Percentiles rank a stretch among this genome's conserved stretches.
These are phyloP conservation scores for Percina caprodes DNA, from an alignment of 2,113 vertebrate genomes.

Conservation along the genomic window DNA sequence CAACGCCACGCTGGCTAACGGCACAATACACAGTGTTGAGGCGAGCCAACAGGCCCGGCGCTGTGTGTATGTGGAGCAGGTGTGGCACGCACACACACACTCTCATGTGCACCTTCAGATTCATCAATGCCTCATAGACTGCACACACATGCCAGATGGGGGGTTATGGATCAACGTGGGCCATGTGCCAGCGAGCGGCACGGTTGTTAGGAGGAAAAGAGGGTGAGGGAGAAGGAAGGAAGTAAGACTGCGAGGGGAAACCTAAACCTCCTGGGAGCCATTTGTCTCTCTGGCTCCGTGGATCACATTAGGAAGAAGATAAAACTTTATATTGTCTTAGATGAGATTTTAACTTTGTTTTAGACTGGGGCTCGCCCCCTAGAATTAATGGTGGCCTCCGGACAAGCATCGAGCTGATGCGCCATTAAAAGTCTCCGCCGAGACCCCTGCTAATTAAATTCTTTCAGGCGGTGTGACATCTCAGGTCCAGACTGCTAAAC, in stretches of 20 bases:
- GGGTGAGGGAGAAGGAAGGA: slow-evolving; percentile 31
- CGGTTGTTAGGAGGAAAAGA: slow-evolving; percentile 68
- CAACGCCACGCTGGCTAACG: slow-evolving; percentile 58
- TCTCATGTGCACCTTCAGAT: slow-evolving; percentile 20
- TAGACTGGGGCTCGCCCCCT: slow-evolving; percentile 23
- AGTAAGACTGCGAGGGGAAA: slow-evolving; percentile 33
- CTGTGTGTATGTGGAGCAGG: slow-evolving; percentile 60
- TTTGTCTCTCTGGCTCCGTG: slow-evolving; percentile 47
- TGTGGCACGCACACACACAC: slow-evolving; percentile 36
- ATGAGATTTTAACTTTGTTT: slow-evolving; percentile 72
- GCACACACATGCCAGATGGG: slow-evolving; percentile 61
- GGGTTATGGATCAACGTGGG: slow-evolving; percentile 65
- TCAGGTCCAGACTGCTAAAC: slow-evolving; percentile 38
- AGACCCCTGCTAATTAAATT: slow-evolving; percentile 56
- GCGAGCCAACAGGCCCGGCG: slow-evolving; percentile 54
- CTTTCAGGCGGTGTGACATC: slow-evolving; percentile 47
- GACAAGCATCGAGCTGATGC: slow-evolving; percentile 56
- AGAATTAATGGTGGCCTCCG: slow-evolving; percentile 55
- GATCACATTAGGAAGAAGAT: slow-evolving; percentile 65
- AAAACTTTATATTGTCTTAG: slow-evolving; percentile 67
- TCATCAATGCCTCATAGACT: slow-evolving; percentile 47
- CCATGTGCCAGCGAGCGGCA: slow-evolving; percentile 69
- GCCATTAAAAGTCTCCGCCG: slow-evolving; percentile 52
- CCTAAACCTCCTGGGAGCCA: slow-evolving; percentile 55
- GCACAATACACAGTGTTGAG: slow-evolving; percentile 62